A percentile compares a stretch with the other conserved stretches of the same genome.
Conservation (phyloP, 2,888 invertebrate species). For the Pyrochroa serraticornis region DNA sequence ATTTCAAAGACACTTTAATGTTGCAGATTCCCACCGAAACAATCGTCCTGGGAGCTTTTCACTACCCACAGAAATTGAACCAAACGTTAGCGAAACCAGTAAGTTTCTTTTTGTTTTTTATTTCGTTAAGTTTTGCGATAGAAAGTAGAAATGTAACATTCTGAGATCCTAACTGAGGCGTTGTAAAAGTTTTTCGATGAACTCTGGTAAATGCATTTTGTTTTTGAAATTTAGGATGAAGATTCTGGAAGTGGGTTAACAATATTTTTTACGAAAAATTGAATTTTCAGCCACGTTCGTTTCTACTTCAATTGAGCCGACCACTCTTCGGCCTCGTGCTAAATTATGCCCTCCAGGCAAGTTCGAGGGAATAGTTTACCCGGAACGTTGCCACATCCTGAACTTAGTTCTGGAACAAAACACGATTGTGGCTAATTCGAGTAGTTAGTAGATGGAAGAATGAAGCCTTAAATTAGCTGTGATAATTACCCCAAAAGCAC, state of each 20-base stretch:
- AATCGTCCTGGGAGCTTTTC: slow-evolving; percentile 44
- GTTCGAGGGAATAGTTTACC: slow-evolving; percentile 1
- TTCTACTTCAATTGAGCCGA: slow-evolving; percentile 1
- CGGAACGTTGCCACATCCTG: too few species aligned
- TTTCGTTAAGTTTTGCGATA: not conserved
- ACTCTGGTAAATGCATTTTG: not conserved
- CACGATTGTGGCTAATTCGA: too few species aligned
- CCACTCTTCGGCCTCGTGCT: slow-evolving; percentile 6
- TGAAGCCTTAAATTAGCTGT: too few species aligned
- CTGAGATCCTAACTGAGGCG: not conserved
- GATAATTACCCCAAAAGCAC: too few species aligned
- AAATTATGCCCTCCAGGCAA: slow-evolving; percentile 28
- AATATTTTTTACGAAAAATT: not conserved
- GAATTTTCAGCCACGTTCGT: slow-evolving; percentile 7
- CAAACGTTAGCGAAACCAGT: slow-evolving; percentile 79
- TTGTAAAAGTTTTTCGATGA: too few species aligned
- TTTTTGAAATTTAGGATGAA: not conserved
- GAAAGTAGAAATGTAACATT: not conserved
- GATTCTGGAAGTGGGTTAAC: not conserved
- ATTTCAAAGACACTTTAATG: slow-evolving; percentile 46
- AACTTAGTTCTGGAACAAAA: too few species aligned
- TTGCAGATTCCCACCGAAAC: slow-evolving; percentile 63
- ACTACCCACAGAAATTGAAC: slow-evolving; percentile 65
- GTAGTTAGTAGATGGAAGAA: too few species aligned
- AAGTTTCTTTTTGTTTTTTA: slow-evolving; percentile 58